phyloP scores from a whole-genome alignment of 2,888 invertebrate species.

The Mesorhabditis sp. region DNA sequence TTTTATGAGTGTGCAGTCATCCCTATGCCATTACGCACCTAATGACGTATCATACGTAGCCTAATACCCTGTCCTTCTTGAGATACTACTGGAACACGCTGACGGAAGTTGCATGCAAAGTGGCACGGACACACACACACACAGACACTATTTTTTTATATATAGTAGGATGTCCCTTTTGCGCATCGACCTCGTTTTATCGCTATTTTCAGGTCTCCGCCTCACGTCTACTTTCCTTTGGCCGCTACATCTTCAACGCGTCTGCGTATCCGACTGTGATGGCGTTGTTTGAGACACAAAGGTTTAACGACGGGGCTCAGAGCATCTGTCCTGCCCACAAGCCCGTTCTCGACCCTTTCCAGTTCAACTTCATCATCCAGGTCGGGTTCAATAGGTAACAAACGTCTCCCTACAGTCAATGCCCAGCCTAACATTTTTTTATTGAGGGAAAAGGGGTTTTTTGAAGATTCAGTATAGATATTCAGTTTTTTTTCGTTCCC shows the following conservation, averaged over 20 bases:
- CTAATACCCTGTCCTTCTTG: no score
- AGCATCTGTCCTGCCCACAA: slow-evolving; percentile 11
- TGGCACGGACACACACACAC: no score
- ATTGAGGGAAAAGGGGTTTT: background rate
- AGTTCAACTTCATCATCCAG: slow-evolving; percentile 20
- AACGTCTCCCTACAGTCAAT: no score
- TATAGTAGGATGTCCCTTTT: background rate
- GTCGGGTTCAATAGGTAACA: background rate
- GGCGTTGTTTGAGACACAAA: slow-evolving; percentile 5
- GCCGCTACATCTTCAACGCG: slow-evolving; percentile 15
- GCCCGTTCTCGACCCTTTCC: slow-evolving; percentile 16
- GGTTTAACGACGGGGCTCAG: slow-evolving; percentile 7
- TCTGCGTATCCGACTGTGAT: slow-evolving; percentile 12
- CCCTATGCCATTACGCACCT: no score
- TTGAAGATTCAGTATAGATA: background rate
- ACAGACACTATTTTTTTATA: no score
- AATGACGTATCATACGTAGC: no score
- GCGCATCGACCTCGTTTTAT: background rate
- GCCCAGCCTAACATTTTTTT: background rate
- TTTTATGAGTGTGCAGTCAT: no score
- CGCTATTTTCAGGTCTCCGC: slow-evolving; percentile 5
- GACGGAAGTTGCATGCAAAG: no score
- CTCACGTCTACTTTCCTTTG: slow-evolving; percentile 13
- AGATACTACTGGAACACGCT: no score
- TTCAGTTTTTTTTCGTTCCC: no score